phyloP scores from a whole-genome alignment of 2,797 vertebrate species.

The Agapornis canus region DNA sequence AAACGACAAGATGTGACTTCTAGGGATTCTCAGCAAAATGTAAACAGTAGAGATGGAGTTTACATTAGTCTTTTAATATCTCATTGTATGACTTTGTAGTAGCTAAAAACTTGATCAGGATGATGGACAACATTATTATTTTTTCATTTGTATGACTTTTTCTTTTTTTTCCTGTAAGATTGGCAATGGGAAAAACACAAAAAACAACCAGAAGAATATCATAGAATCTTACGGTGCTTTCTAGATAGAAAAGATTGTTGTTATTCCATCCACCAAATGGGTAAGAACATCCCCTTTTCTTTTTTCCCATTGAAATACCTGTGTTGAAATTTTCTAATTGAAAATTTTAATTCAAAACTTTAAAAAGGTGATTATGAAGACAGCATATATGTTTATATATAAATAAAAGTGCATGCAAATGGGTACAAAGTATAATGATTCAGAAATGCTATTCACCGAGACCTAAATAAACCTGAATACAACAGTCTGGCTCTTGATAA shows the following conservation, averaged over 20 bases:
- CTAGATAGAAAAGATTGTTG: slow-evolving; percentile 89
- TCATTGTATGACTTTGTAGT: background rate
- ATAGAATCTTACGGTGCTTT: slow-evolving; percentile 84
- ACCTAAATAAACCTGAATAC: background rate
- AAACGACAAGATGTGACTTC: background rate
- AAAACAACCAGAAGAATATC: slow-evolving; percentile 83
- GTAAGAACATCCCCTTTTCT: slow-evolving; percentile 67
- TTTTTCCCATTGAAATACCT: background rate
- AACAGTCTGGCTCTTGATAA: background rate
- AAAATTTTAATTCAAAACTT: background rate
- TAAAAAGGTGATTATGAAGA: background rate
- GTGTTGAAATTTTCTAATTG: background rate
- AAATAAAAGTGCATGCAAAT: background rate
- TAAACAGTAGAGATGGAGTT: background rate
- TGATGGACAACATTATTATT: background rate
- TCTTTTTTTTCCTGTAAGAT: slow-evolving; percentile 53
- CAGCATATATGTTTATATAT: background rate
- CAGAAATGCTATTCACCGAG: background rate
- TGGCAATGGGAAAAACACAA: slow-evolving; percentile 85
- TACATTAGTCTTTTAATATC: background rate
- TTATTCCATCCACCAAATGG: slow-evolving; percentile 91
- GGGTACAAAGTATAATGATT: background rate
- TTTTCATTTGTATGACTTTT: background rate
- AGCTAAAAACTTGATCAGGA: background rate
- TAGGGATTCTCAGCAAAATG: background rate